Evolutionary conservation across 1,140 invertebrate genomes (phyloP).

Genomic region (Aphaenogaster floridana): DNA sequence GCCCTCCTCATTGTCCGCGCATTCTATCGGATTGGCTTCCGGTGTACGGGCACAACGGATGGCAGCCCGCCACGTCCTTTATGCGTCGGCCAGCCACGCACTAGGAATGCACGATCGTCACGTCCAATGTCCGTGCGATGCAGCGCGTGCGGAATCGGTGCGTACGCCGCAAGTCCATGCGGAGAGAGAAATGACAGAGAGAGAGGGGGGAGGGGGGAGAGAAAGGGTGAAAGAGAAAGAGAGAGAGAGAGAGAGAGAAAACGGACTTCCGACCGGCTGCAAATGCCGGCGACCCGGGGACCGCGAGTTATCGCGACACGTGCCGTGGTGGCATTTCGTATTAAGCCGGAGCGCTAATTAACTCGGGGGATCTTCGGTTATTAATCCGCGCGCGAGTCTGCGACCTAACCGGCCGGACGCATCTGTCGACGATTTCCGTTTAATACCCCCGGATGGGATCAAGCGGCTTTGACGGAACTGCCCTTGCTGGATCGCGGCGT

Average conservation of each 20-base stretch:
- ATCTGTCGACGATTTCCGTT: conserved; percentile 62
- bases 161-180: neutral
- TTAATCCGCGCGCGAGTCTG: conserved; percentile 53
- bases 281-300: neutral
- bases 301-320: conserved; percentile 62
- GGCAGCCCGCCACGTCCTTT: conserved; percentile 41
- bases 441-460: conserved; percentile 49
- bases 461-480: conserved; percentile 44
- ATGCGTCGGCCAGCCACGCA: conserved; percentile 40
- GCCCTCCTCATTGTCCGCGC: conserved; percentile 53
- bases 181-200: neutral
- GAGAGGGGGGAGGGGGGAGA: too few species aligned
- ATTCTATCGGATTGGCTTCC: conserved; percentile 63
- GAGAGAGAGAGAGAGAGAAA: conserved; percentile 1
- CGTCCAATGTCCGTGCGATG: conserved; percentile 48
- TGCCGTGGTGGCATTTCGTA: conserved; percentile 59
- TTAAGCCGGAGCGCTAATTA: conserved; percentile 61
- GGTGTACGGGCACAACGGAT: conserved; percentile 46
- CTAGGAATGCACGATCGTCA: conserved; percentile 60
- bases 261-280: conserved; percentile 33
- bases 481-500: conserved; percentile 14
- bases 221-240: neutral
- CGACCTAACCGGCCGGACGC: conserved; percentile 46
- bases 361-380: conserved; percentile 60
- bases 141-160: conserved; percentile 36